Conservation (phyloP, 2,888 invertebrate species). For the Drosophila longiperda region DNA sequence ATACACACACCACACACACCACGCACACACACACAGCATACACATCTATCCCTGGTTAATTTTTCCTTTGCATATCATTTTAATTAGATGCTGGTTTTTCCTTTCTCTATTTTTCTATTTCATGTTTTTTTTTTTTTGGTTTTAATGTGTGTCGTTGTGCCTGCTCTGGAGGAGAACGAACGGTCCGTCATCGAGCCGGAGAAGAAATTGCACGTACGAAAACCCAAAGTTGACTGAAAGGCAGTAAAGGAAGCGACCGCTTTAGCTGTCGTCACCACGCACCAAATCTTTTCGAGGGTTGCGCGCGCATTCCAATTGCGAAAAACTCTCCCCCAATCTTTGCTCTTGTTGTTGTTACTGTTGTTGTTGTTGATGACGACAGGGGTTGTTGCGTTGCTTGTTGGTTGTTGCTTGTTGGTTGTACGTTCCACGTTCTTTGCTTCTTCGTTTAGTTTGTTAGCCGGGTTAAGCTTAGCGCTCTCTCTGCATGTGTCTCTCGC, state of each 20-base stretch:
- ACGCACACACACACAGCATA: too few species aligned
- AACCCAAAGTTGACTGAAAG: constrained; percentile 85
- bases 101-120: background rate
- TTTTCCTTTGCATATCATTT: background rate
- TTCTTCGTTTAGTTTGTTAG: constrained; percentile 5
- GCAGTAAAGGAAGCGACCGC: constrained; percentile 72
- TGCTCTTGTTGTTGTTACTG: constrained; percentile 16
- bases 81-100: constrained; percentile 3
- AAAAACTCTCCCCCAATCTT: constrained; percentile 71
- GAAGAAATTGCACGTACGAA: constrained; percentile 84
- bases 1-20: too few species aligned
- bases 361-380: constrained; percentile 31
- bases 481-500: constrained; percentile 3
- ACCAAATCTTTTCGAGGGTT: constrained; percentile 63
- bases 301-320: constrained; percentile 76
- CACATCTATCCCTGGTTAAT: background rate
- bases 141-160: background rate
- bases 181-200: constrained; percentile 68
- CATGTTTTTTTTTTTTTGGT: background rate
- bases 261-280: constrained; percentile 49
- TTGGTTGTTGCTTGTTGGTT: background rate
- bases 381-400: constrained; percentile 41
- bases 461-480: constrained; percentile 13
- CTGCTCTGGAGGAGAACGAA: constrained; percentile 20
- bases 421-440: constrained; percentile 25